Percentiles rank a stretch among this genome's conserved stretches.
phyloP scores from a whole-genome alignment of 1,140 invertebrate species.

The Solenopsis invicta region DNA sequence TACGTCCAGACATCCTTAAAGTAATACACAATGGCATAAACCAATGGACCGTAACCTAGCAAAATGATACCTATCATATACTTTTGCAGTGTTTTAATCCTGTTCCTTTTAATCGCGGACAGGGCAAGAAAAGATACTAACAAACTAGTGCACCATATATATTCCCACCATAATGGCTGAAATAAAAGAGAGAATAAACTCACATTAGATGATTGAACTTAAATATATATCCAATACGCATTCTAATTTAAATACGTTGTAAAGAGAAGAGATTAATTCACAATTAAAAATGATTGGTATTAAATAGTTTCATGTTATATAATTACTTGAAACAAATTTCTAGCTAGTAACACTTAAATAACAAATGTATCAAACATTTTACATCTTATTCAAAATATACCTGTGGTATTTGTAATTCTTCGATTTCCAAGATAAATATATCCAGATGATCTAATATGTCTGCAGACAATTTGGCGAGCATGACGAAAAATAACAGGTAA shows the following conservation, averaged over 20 bases:
- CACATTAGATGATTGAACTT: not conserved
- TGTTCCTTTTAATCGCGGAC: constrained; percentile 94
- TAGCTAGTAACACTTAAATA: not conserved
- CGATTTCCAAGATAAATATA: constrained; percentile 97
- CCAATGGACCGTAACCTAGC: constrained; percentile 93
- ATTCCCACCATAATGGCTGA: constrained; percentile 96
- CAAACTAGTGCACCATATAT: constrained; percentile 96
- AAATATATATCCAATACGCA: not conserved
- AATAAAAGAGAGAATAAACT: constrained; percentile 32
- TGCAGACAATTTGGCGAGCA: constrained; percentile 96
- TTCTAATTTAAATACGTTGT: not conserved
- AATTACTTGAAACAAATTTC: constrained; percentile 10
- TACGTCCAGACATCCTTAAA: constrained; percentile 95
- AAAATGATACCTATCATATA: constrained; percentile 94
- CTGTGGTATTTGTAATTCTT: constrained; percentile 96
- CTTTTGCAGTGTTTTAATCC: constrained; percentile 91
- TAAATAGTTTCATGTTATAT: not conserved
- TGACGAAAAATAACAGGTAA: constrained; percentile 94
- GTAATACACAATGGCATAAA: constrained; percentile 94
- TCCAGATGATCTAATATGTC: constrained; percentile 97
- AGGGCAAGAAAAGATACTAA: constrained; percentile 95
- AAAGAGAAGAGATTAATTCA: not conserved
- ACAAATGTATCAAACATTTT: not conserved
- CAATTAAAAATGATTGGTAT: not conserved
- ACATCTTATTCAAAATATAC: constrained; percentile 84